phyloP scores from a whole-genome alignment of 2,888 invertebrate species.

The Leptinotarsa peninsularis region DNA sequence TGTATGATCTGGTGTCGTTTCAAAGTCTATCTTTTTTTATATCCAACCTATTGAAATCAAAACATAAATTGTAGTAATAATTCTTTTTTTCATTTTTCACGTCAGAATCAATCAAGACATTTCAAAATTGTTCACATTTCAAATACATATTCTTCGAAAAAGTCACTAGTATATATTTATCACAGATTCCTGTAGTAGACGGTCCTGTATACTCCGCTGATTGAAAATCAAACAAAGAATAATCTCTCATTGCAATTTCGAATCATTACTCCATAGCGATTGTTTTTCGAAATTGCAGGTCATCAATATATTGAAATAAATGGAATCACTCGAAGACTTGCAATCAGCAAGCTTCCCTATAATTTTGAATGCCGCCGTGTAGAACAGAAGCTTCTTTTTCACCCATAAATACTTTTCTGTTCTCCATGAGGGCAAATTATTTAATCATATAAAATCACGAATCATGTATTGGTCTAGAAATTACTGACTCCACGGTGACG shows the following conservation, averaged over 20 bases:
- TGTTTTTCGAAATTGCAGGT: slow-evolving; percentile 36
- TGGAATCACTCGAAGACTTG: slow-evolving; percentile 34
- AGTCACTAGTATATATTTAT: no score
- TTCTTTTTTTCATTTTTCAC: no score
- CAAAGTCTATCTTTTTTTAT: no score
- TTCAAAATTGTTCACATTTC: no score
- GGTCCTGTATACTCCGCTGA: neutral
- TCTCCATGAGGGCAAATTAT: slow-evolving; percentile 22
- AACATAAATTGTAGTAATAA: no score
- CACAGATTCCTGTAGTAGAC: neutral
- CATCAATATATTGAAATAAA: slow-evolving; percentile 42
- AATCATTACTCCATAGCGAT: slow-evolving; percentile 23
- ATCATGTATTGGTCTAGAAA: slow-evolving; percentile 21
- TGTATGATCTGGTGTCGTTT: no score
- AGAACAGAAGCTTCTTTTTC: slow-evolving; percentile 40
- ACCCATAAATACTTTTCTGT: slow-evolving; percentile 23
- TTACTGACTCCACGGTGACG: slow-evolving; percentile 8
- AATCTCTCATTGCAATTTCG: slow-evolving; percentile 11
- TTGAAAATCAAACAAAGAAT: slow-evolving; percentile 11
- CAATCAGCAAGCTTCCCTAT: slow-evolving; percentile 38
- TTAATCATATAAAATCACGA: slow-evolving; percentile 20
- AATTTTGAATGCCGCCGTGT: slow-evolving; percentile 43
- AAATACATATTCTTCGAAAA: no score
- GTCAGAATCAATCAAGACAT: no score
- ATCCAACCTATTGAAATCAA: no score